Percentiles rank a stretch among this genome's conserved stretches.
Conservation (phyloP, 2,797 vertebrate genomes). For the Kryptopterus vitreolus region DNA sequence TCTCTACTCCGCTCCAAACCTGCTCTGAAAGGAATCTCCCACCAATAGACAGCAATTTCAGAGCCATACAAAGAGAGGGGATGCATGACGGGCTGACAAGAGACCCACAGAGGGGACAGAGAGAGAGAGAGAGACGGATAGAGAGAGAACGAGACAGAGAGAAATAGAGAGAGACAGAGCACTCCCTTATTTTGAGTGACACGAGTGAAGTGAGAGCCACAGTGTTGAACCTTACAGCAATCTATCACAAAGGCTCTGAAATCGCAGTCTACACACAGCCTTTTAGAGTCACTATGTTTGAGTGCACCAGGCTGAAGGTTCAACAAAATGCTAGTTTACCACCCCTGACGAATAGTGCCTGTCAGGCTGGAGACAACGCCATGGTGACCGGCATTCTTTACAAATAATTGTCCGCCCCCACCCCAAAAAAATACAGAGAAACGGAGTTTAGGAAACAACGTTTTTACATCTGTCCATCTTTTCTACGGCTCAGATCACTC, state of each 20-base stretch:
- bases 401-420: neutral
- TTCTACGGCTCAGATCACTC: no score
- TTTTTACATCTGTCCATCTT: no score
- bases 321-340: neutral
- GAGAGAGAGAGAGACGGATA: slow-evolving; percentile 17
- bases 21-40: slow-evolving; percentile 60
- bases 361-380: neutral
- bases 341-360: neutral
- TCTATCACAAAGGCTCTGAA: slow-evolving; percentile 38
- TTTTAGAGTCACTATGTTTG: slow-evolving; percentile 27
- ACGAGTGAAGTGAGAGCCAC: slow-evolving; percentile 31
- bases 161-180: no score
- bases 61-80: slow-evolving; percentile 55
- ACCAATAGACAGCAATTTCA: slow-evolving; percentile 59
- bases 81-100: slow-evolving; percentile 42
- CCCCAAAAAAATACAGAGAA: no score
- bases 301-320: slow-evolving; percentile 6
- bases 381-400: neutral
- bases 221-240: slow-evolving; percentile 23
- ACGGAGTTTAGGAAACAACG: neutral
- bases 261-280: slow-evolving; percentile 18
- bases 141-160: slow-evolving; percentile 14
- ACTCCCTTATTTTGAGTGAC: slow-evolving; percentile 15
- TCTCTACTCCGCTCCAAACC: slow-evolving; percentile 57
- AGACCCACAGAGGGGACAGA: slow-evolving; percentile 35